These are phyloP conservation scores for Branchinecta sandiegonensis DNA, from an alignment of 2,888 invertebrate genomes.

Conservation along the genomic window DNA sequence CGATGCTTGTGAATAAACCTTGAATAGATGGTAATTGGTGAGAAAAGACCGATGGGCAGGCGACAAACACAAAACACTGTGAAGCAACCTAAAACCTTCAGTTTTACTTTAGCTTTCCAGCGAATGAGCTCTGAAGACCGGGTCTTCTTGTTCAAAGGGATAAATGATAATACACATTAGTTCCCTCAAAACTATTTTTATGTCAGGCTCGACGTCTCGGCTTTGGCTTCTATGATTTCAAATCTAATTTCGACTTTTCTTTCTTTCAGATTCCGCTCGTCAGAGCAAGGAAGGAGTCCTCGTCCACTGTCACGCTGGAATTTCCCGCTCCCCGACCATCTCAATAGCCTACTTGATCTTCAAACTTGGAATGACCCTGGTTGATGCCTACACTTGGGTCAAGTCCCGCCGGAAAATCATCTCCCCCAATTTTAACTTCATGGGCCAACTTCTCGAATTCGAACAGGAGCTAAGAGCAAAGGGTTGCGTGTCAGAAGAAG, in stretches of 20 bases:
- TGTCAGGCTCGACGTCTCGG: too few relatives aligned
- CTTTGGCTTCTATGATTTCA: background rate
- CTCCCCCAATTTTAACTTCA: slow-evolving; percentile 87
- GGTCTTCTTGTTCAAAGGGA: too few relatives aligned
- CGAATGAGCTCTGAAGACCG: too few relatives aligned
- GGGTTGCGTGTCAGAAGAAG: background rate
- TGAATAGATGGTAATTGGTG: too few relatives aligned
- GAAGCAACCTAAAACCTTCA: too few relatives aligned
- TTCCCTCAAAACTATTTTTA: too few relatives aligned
- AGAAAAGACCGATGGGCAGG: too few relatives aligned
- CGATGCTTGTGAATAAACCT: too few relatives aligned
- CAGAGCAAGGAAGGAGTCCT: slow-evolving; percentile 57
- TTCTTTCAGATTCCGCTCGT: slow-evolving; percentile 51
- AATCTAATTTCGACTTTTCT: slow-evolving; percentile 22
- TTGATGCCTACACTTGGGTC: slow-evolving; percentile 75
- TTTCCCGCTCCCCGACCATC: slow-evolving; percentile 83
- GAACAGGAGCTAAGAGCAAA: slow-evolving; percentile 48
- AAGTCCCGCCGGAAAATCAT: slow-evolving; percentile 73
- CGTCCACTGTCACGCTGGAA: slow-evolving; percentile 89
- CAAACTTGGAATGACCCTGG: slow-evolving; percentile 52
- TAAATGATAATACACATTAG: too few relatives aligned
- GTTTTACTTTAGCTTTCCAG: too few relatives aligned
- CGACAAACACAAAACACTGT: too few relatives aligned
- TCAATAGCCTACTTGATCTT: slow-evolving; percentile 91
- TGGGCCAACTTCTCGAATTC: slow-evolving; percentile 72